Evolutionary conservation across 2,888 invertebrate genomes (phyloP), one percentile per base, ranked within the genome.

Genomic region (Cecidostiba fungosa): DNA sequence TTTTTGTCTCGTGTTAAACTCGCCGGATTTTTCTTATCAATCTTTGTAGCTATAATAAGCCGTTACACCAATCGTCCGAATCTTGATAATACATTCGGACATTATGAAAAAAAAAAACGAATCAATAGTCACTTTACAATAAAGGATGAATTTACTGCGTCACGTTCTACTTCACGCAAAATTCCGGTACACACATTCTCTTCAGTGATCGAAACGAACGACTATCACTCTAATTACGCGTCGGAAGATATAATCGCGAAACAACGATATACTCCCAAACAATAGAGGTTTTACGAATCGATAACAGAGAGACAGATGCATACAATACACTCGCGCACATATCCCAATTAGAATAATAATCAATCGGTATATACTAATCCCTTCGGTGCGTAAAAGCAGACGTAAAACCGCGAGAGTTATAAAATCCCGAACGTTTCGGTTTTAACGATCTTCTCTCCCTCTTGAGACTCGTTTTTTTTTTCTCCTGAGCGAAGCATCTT

Each of bases 371-470:
- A 19, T 16, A 50, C 54, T 59, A 59, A 59, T 59, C 8, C 23
- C 54, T 23, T 8, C 54, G 54, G 54, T 59, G 54, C 54, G 54
- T 59, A 59, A 59, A 59, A 59, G 23, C 54, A 23, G 54, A 59
- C 54, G n/a, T 59, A 59, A 59, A 59, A 59, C n/a, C 23, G 23
- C n/a, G 54, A n/a, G n/a, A 59, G 54, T 59, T 59, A 23, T 59
- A 59, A 59, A 59, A 59, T 59, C 19, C 54, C 54, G 4, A 4
- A 32, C 32, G n/a, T n/a, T 70, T 70, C 36, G 36, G 32, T 19
- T 70, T 70, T 70, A 70, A 70, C 70, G 70, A 74, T 70, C 36
- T 70, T 36, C 70, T 69, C 69, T 19, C 19, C 12, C 36, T 36
- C 32, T 19, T n/a, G 36, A 6, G 70, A 70, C n/a, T 36, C 70